Base-by-base conservation (phyloP, 2,888 invertebrate species). In the Megalurothrips usitatus region DNA sequence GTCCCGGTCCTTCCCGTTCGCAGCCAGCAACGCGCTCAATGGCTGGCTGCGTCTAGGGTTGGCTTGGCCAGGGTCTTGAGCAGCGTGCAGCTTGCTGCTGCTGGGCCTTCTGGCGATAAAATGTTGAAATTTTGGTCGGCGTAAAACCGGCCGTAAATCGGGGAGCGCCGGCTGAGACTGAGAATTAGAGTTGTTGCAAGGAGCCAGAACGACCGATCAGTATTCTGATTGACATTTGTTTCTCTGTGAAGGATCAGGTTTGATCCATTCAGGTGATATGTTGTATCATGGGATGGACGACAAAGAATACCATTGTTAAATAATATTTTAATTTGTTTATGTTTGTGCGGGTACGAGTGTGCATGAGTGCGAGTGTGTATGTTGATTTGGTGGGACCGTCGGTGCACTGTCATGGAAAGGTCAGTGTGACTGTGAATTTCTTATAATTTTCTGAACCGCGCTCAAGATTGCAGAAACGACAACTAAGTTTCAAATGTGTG, bases 331-430 rank as follows among this genome's bases (percentile, higher is more conserved):
- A 23, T 26, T 26, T 75, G 34, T 43, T 43, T 43, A 43, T 43
- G 34, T 43, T 43, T 43, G 34, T 43, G 34, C 34, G 34, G 34
- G 34, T 43, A 43, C 6, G 34, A 4, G 34, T 43, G 34, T 43
- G 34, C 34, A 43, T 43, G 34, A 4, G 34, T 23, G 68, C 12
- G 9, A 8, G 23, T 26, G 68, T 14, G 6, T 75, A 10, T 75
- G 23, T 75, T 58, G n/a, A n/a, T 75, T 75, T 26, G 68, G 68
- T 26, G 68, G 68, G 68, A 75, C 68, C 68, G 68, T 75, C 26
- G 12, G 26, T 12, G 8, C 68, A 75, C 23, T 26, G 68, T 75
- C 68, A 26, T 10, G 68, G 68, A 75, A n/a, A 75, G 23, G 23
- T 26, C 68, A 26, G 68, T 75, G 68, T 75, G 26, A 75, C 68